Evolutionary conservation across 2,888 invertebrate genomes (phyloP), one percentile per base, ranked within the genome.

Genomic region (Drosophila paranaensis): DNA sequence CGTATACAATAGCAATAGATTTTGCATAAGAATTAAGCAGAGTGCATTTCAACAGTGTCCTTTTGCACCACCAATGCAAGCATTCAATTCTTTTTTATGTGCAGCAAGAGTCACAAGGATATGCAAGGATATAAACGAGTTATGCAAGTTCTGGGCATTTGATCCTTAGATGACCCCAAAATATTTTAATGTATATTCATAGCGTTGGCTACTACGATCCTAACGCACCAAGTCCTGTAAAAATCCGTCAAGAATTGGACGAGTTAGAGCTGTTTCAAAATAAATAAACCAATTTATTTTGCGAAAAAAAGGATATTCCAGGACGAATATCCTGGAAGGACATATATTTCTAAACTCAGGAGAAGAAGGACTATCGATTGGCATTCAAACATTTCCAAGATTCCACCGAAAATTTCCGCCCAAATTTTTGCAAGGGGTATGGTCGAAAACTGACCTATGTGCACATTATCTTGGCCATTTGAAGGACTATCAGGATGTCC

Each of bases 371-470:
- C 30, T 48, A 30, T 30, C n/a, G 48, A n/a, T 48, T 30, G n/a
- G 30, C 30, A 48, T 48, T 48, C 10, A 48, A n/a, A 30, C 6
- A 30, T 30, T 48, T n/a, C 11, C 2, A 30, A 6, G 10, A 48
- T 30, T 30, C n/a, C 11, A n/a, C 48, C 10, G 30, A 48, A 48
- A 48, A 30, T 30, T 16, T 48, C 4, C 6, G 0, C 3, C n/a
- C 0, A 30, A 2, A 16, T 11, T 48, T 48, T 48, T 30, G 11
- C 48, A 48, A 48, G 48, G 48, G 48, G 48, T 48, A n/a, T 48
- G 48, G 48, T 48, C 30, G 30, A 48, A 48, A 48, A 48, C n/a
- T 48, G 48, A 30, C 11, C 48, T n/a, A 10, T 5, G 48, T 11
- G n/a, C n/a, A 30, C 30, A n/a, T n/a, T 30, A 48, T 30, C 48